Base-by-base conservation (phyloP, 2,797 vertebrate genomes). In the Pelobates cultripes region DNA sequence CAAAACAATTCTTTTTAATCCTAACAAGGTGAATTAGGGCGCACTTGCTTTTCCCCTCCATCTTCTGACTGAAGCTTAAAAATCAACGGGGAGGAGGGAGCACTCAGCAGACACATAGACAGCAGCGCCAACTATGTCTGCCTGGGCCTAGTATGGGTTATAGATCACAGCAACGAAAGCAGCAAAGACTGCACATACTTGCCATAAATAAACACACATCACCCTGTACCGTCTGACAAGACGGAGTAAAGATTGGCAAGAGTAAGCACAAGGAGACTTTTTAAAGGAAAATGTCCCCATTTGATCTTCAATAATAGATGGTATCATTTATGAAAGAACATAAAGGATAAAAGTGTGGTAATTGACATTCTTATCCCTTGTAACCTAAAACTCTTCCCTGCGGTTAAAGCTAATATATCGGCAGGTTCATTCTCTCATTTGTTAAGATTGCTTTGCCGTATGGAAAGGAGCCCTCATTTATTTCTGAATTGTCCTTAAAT, bases 351-450 rank as follows among this genome's bases (percentile, higher is more conserved):
- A 28, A 28, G 28, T 28, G 28, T 28, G 28, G 28, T 28, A 28
- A 28, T 28, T 28, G 28, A 28, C 28, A 28, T 28, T 75, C 73
- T 79, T 75, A 84, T 84, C 82, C 77, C 73, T 67, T 80, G 77
- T 72, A 76, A 79, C 57, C 68, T 85, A 84, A 87, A 89, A 86
- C 67, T 77, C 74, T 85, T 88, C 82, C 85, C 77, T 82, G 80
- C 86, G 83, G 88, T 89, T 87, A 89, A 87, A 85, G 67, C 85
- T 80, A 85, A 84, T 73, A 85, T 87, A 84, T 80, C 73, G 85
- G 71, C 42, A 12, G 85, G 84, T 87, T 84, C 79, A 85, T 87
- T 88, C 87, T 87, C 85, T 87, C 81, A 86, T 88, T 87, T 87
- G 74, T 82, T 86, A 81, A 86, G 70, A 73, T 89, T 87, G 78